phyloP scores from a whole-genome alignment of 2,888 invertebrate species.

The Thecocarcelia acutangulata region DNA sequence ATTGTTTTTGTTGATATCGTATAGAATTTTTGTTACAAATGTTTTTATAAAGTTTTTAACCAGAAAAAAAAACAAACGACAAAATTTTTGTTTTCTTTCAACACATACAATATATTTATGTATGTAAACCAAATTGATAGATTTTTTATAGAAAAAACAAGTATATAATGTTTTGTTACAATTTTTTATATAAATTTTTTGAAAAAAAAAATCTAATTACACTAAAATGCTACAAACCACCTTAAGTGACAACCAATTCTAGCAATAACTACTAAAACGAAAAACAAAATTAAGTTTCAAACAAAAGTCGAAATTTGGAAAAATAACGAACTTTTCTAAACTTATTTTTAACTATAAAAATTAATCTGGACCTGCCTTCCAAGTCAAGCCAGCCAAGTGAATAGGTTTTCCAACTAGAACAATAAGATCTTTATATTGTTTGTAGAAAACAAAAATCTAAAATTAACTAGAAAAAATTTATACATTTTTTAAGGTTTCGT shows the following conservation, averaged over 20 bases:
- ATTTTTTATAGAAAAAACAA: conserved; percentile 47
- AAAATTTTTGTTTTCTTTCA: conserved; percentile 37
- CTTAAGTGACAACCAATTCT: conserved; percentile 55
- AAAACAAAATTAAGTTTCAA: background rate
- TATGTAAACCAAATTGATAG: conserved; percentile 38
- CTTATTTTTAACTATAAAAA: background rate
- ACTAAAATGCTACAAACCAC: conserved; percentile 55
- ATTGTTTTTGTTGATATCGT: conserved; percentile 42
- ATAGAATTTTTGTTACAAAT: conserved; percentile 53
- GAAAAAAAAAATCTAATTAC: conserved; percentile 30
- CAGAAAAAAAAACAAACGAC: conserved; percentile 4
- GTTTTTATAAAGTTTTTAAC: conserved; percentile 58
- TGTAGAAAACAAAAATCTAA: conserved; percentile 12
- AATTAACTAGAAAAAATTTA: conserved; percentile 18
- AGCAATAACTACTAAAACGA: conserved; percentile 27
- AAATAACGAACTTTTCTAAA: background rate
- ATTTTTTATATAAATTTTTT: conserved; percentile 60
- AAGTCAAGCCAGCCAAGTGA: background rate
- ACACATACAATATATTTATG: conserved; percentile 17
- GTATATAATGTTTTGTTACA: conserved; percentile 52
- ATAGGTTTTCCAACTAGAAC: conserved; percentile 29
- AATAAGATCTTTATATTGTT: conserved; percentile 31
- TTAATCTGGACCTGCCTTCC: background rate
- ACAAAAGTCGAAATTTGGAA: too few relatives aligned
- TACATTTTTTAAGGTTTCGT: background rate